Base-by-base conservation (phyloP, 2,797 vertebrate genomes). In the Molossus alvarezi region DNA sequence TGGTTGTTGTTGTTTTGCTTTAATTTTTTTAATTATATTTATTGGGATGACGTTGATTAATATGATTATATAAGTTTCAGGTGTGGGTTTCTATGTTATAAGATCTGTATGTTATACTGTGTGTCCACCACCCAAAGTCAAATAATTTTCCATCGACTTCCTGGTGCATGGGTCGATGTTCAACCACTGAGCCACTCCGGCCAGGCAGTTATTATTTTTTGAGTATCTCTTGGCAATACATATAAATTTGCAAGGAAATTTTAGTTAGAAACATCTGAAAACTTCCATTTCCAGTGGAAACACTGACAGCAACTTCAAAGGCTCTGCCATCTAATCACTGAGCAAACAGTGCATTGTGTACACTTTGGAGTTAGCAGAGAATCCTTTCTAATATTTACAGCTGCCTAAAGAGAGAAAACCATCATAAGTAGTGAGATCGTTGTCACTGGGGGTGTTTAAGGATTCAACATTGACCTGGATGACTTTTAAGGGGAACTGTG, bases 221-320 rank as follows among this genome's bases (percentile, higher is more conserved):
- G 96, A 95, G 89, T 97, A 87, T 97, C 37, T 94, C 83, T 95
- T 96, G 85, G 0, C 89, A 97, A 97, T 94, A 96, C 67, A 75
- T 95, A 97, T 91, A 72, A 97, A 88, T 91, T 95, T 83, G 55
- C 83, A 92, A 88, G 72, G 88, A 92, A 89, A 92, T 97, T 98
- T 98, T 92, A 97, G 76, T 97, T 95, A 95, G 77, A 97, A 97
- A 96, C 79, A 94, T 96, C 94, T 67, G 90, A 95, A 97, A 98
- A 97, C 75, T 93, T 88, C 89, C 45, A 86, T 97, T 98, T 97
- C 89, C 77, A 95, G 95, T 90, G 95, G 96, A 96, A 98, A 97
- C 88, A 80, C 73, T 57, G 2, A 93, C 27, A 84, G 76, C 29
- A 60, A 94, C 79, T 97, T 97, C 77, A 97, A 95, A 96, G 90